Evolutionary conservation across 2,888 invertebrate species (phyloP).

Genomic region (Drosophila meridiana): DNA sequence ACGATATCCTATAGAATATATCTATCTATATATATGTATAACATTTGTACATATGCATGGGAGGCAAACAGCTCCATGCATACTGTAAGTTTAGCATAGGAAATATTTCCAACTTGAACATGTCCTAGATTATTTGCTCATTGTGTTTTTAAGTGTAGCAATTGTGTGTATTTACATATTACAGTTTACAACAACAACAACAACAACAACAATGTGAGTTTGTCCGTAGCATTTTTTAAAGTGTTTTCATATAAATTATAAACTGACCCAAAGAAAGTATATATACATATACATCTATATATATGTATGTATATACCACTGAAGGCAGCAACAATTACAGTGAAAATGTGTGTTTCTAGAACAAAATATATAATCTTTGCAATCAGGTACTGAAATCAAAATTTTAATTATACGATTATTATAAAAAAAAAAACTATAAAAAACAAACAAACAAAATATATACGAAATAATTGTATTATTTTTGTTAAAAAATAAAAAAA

Average conservation of each 20-base stretch:
- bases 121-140: conserved; percentile 74
- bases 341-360: conserved; percentile 53
- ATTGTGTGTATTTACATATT: conserved; percentile 80
- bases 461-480: conserved; percentile 26
- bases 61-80: not conserved
- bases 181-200: conserved; percentile 71
- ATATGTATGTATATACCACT: conserved; percentile 1
- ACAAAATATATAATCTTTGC: conserved; percentile 58
- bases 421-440: not conserved
- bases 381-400: conserved; percentile 81
- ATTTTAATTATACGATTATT: conserved; percentile 58
- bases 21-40: not conserved
- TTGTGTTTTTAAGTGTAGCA: conserved; percentile 54
- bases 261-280: conserved; percentile 28
- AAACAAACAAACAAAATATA: conserved; percentile 3
- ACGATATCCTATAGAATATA: conserved; percentile 5
- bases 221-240: conserved; percentile 68
- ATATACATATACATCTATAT: not conserved
- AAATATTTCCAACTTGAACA: conserved; percentile 30
- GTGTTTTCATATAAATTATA: conserved; percentile 58
- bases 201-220: conserved; percentile 19
- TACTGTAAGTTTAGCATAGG: conserved; percentile 27
- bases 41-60: not conserved
- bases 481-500: conserved; percentile 26
- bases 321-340: conserved; percentile 47